Evolutionary conservation across 2,888 invertebrate species (phyloP), one percentile per base, ranked within the genome.

Genomic region (Euzophera pinguis): DNA sequence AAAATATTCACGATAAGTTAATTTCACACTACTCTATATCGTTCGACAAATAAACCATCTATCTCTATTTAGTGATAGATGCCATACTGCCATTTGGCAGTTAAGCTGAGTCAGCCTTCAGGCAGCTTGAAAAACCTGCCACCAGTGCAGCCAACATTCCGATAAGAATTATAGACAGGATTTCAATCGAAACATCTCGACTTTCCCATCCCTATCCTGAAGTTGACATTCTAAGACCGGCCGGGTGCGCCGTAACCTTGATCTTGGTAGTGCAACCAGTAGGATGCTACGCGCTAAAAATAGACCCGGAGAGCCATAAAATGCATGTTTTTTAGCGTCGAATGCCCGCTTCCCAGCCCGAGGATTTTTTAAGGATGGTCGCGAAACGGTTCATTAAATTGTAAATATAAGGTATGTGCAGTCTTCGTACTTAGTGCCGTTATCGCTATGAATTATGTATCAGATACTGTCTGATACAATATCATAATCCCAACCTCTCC

Each of bases 251-350:
- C 68, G 78, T 81, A 87, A 84, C 89, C 89, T 89, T 89, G 89
- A 87, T 88, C 86, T 79, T 85, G 84, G 84, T 79, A 73, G 75
- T 70, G 73, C 76, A 80, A 74, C 86, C 85, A 84, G 83, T 84
- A 80, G 86, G 84, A 86, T 81, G 83, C 81, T 70, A 73, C 73
- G 67, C 66, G 67, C 84, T 89, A 88, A 73, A 87, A 84, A 88
- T 88, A 89, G 85, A 78, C 64, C 60, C 67, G 74, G 63, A 77
- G 68, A 70, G 73, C 81, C 78, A 80, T 82, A 77, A 81, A 83
- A 81, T 81, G 78, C 76, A 66, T 61, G 74, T 77, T 84, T 84
- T 86, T 84, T 80, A 72, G 73, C 71, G 62, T 68, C 74, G 75
- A 75, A 74, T 73, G 77, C 70, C 38, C 37, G 55, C 75, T 84